Percentiles rank a stretch among this genome's conserved stretches.
Conservation (phyloP, 2,888 invertebrate genomes). For the Hirtodrosophila cameraria region DNA sequence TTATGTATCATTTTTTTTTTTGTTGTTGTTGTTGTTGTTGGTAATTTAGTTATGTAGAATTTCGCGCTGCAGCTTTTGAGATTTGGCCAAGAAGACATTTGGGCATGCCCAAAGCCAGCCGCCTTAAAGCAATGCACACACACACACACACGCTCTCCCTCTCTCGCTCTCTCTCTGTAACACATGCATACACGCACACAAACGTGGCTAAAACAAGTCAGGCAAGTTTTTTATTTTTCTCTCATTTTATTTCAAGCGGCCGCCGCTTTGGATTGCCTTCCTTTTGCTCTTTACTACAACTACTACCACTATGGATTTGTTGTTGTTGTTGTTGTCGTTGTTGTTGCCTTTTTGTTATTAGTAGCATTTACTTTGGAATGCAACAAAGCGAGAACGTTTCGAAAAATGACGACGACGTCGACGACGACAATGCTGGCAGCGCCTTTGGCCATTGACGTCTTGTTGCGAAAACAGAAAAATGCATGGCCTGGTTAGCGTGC, state of each 20-base stretch:
- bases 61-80: constrained; percentile 25
- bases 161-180: constrained; percentile 19
- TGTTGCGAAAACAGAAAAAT: constrained; percentile 72
- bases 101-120: constrained; percentile 51
- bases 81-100: constrained; percentile 60
- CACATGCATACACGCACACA: constrained; percentile 11
- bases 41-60: constrained; percentile 48
- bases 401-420: constrained; percentile 68
- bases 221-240: constrained; percentile 79
- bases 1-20: constrained; percentile 45
- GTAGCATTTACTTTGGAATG: constrained; percentile 81
- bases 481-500: constrained; percentile 67
- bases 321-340: constrained; percentile 28
- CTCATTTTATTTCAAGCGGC: constrained; percentile 72
- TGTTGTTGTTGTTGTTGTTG: too few species aligned
- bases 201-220: constrained; percentile 77
- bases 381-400: constrained; percentile 78
- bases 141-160: constrained; percentile 15
- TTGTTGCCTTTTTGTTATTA: constrained; percentile 73
- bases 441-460: constrained; percentile 69
- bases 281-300: constrained; percentile 67
- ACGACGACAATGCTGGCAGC: constrained; percentile 46
- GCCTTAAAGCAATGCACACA: constrained; percentile 50
- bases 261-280: constrained; percentile 75
- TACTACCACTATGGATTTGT: constrained; percentile 39